phyloP scores from a whole-genome alignment of 2,113 vertebrate genomes.

The Hirundichthys speculiger region DNA sequence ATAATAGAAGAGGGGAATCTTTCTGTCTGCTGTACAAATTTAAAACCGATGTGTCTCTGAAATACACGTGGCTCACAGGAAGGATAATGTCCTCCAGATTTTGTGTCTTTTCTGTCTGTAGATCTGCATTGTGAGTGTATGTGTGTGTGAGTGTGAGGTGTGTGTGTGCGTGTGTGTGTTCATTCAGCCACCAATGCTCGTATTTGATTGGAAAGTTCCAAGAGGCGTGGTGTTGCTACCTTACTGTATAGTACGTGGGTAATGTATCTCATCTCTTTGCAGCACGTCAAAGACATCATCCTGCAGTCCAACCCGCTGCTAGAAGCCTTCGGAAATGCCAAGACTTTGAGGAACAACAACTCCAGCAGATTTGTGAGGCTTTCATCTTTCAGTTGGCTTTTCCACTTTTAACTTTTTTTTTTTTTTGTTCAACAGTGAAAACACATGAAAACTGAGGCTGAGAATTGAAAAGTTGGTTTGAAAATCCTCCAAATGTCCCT shows the following conservation, averaged over 20 bases:
- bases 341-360: slow-evolving; percentile 98
- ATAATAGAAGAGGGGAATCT: slow-evolving; percentile 51
- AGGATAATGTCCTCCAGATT: slow-evolving; percentile 68
- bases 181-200: neutral
- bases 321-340: slow-evolving; percentile 97
- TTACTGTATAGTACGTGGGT: slow-evolving; percentile 24
- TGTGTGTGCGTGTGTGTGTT: neutral
- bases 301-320: slow-evolving; percentile 96
- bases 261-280: slow-evolving; percentile 50
- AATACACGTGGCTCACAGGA: slow-evolving; percentile 59
- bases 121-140: slow-evolving; percentile 4
- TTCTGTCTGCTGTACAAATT: slow-evolving; percentile 54
- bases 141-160: slow-evolving; percentile 12
- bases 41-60: slow-evolving; percentile 72
- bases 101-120: slow-evolving; percentile 39
- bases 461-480: neutral
- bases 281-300: slow-evolving; percentile 99
- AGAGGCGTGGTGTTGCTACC: slow-evolving; percentile 44
- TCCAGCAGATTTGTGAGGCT: slow-evolving; percentile 96
- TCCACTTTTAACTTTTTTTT: slow-evolving; percentile 14
- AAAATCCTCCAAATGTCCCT: neutral
- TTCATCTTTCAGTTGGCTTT: neutral
- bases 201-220: slow-evolving; percentile 67
- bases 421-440: slow-evolving; percentile 26
- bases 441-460: neutral